Conservation (phyloP, 2,113 vertebrate species). For the Balaeniceps rex region DNA sequence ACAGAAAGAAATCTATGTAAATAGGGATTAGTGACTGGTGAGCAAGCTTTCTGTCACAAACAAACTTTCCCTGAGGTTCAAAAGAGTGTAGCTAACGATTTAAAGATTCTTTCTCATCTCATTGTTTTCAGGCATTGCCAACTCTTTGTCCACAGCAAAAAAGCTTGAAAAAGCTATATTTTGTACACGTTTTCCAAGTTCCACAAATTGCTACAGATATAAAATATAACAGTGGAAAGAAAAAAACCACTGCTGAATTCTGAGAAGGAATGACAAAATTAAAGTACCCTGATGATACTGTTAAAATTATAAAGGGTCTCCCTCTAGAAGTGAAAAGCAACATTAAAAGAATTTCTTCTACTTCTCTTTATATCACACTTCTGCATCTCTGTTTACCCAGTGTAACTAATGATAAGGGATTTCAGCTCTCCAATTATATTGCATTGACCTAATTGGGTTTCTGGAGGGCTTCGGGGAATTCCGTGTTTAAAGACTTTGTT, state of each 20-base stretch:
- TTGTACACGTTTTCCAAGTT: not conserved
- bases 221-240: not conserved
- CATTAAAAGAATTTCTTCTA: not conserved
- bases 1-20: not conserved
- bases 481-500: slow-evolving; percentile 3
- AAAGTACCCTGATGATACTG: not conserved
- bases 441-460: slow-evolving; percentile 21
- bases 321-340: not conserved
- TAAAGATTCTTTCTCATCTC: not conserved
- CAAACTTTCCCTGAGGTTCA: not conserved
- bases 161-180: not conserved
- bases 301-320: not conserved
- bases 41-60: not conserved
- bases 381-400: slow-evolving; percentile 16
- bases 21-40: not conserved
- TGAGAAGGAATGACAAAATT: not conserved
- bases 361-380: not conserved
- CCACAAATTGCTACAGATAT: not conserved
- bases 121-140: slow-evolving; percentile 3
- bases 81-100: not conserved
- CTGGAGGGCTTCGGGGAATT: slow-evolving; percentile 3
- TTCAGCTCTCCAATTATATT: slow-evolving; percentile 14
- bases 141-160: not conserved
- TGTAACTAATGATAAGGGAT: slow-evolving; percentile 12
- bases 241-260: not conserved